These are phyloP conservation scores for Syngnathus floridae DNA, from an alignment of 2,113 vertebrate genomes.

Conservation along the genomic window DNA sequence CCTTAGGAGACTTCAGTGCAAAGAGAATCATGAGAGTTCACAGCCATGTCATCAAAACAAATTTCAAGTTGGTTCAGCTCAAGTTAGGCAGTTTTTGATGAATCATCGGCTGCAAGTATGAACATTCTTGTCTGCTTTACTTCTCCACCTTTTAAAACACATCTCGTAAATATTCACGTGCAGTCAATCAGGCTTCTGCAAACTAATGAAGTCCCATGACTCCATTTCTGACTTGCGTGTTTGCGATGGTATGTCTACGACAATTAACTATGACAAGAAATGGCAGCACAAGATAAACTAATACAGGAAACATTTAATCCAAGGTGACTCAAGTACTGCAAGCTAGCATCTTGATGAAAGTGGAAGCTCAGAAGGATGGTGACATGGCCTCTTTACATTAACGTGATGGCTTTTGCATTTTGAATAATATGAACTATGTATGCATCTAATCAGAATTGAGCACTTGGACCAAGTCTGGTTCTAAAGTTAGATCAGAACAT, in stretches of 20 bases:
- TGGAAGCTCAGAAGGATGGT: conserved; percentile 8
- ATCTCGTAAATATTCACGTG: conserved; percentile 38
- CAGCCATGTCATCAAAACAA: not conserved
- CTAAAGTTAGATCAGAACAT: conserved; percentile 14
- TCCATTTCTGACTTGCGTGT: conserved; percentile 48
- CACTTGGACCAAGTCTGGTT: not conserved
- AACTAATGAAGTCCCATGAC: conserved; percentile 56
- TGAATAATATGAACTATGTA: not conserved
- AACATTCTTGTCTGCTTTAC: not conserved
- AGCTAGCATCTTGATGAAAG: conserved; percentile 10
- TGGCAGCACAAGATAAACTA: not conserved
- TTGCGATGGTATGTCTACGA: conserved; percentile 3
- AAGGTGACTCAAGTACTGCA: conserved; percentile 22
- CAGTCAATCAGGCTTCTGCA: conserved; percentile 49
- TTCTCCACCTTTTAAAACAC: conserved; percentile 16
- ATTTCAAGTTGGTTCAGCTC: not conserved
- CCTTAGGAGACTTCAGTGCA: not conserved
- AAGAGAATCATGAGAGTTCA: not conserved
- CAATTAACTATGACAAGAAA: conserved; percentile 4
- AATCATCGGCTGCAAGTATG: not conserved
- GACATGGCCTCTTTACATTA: conserved; percentile 17
- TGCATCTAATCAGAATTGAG: not conserved
- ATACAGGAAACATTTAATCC: conserved; percentile 7
- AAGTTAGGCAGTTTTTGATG: not conserved
- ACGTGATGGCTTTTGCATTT: conserved; percentile 9